Evolutionary conservation across 1,140 invertebrate genomes (phyloP), one percentile per base, ranked within the genome.

Genomic region (Drosophila melanica): DNA sequence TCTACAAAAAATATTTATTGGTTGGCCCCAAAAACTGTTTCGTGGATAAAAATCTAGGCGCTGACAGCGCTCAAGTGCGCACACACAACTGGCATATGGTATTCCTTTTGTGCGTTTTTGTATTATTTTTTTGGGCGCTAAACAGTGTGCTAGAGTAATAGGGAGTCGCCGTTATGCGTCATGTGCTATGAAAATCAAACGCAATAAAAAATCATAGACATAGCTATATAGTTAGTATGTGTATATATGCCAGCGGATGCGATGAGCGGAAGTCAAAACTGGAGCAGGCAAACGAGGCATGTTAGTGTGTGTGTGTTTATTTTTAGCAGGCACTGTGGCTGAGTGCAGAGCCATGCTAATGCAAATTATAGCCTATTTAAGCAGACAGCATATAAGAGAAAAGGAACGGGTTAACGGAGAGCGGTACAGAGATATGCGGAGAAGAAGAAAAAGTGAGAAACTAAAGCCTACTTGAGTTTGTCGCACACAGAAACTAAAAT

Each of bases 321-420:
- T 58, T 60, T 64, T 70, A 48, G 74, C 42, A 41, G 47, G 23
- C 63, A 77, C 68, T 77, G 74, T 75, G 35, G 66, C 45, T 78
- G 82, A 82, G 81, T 79, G 79, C 75, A 75, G 77, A 87, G 84
- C 69, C 82, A 87, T 82, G 84, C 84, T 87, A 87, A 87, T 87
- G 82, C 84, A 87, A 87, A 87, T 87, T 87, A 89, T 81, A 79
- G 82, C 82, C 81, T 89, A 87, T 89, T 82, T 87, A 87, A 87
- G 82, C 53, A 71, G 72, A 78, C 78, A 78, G 51, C 75, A 62
- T 47, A 48, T 10, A 41, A 45, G 16, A 60, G 20, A 35, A 18
- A 16, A n/a, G 8, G 14, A 16, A 16, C 30, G 8, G 23, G 8
- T 27, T 27, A 35, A 65, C 27, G 14, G 6, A 64, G 23, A 48